These are phyloP conservation scores for Drosophila flavopinicola DNA, from an alignment of 2,888 invertebrate species.

Conservation along the genomic window DNA sequence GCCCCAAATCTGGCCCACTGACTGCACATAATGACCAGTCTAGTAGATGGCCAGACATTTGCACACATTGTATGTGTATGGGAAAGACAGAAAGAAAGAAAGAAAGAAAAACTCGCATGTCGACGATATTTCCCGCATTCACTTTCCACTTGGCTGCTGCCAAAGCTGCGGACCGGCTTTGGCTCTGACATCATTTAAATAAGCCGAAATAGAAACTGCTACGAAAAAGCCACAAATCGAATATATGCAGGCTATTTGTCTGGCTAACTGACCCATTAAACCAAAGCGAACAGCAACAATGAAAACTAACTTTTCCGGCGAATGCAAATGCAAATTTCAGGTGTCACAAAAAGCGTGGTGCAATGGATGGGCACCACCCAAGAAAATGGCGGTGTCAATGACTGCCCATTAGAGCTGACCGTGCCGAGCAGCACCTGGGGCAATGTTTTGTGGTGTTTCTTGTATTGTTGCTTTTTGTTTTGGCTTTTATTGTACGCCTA, in stretches of 20 bases:
- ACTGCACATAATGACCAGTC: conserved; percentile 70
- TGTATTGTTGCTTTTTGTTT: conserved; percentile 13
- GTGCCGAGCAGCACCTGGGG: conserved; percentile 26
- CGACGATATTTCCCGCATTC: conserved; percentile 78
- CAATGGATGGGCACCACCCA: conserved; percentile 48
- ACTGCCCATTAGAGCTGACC: conserved; percentile 50
- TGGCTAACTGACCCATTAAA: conserved; percentile 59
- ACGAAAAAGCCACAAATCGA: conserved; percentile 47
- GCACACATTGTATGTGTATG: conserved; percentile 15
- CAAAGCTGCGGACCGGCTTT: conserved; percentile 35
- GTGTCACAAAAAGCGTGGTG: conserved; percentile 43
- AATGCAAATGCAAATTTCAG: conserved; percentile 52
- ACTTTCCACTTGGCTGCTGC: conserved; percentile 77
- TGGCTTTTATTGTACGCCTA: conserved; percentile 26
- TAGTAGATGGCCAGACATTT: conserved; percentile 18
- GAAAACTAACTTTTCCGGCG: conserved; percentile 35
- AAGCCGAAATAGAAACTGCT: conserved; percentile 57
- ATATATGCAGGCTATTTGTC: conserved; percentile 29
- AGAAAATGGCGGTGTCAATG: conserved; percentile 52
- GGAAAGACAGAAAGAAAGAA: conserved; percentile 51
- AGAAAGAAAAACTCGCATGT: conserved; percentile 71
- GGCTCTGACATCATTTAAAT: conserved; percentile 73
- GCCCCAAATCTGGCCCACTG: conserved; percentile 69
- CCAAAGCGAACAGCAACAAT: conserved; percentile 16
- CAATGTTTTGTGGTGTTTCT: conserved; percentile 32